Base-by-base conservation (phyloP, 23 tunicate genomes). In the Ciona savignyi region DNA sequence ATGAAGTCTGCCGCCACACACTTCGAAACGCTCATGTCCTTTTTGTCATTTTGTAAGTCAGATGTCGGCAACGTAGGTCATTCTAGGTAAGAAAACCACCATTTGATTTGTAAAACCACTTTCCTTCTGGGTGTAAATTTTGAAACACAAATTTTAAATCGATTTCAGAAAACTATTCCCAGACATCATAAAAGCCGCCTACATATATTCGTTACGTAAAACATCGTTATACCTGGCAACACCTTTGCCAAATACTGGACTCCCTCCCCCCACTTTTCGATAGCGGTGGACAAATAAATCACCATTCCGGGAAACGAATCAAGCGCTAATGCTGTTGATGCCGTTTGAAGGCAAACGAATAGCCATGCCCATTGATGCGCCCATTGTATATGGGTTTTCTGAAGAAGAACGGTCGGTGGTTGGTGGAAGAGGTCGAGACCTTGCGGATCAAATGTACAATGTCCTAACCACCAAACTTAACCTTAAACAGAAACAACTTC, bases 281-380 rank as follows among this genome's bases (percentile, higher is more conserved):
- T 61, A 27, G 65, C 65, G 65, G 65, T 61, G 24, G 65, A 3
- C 65, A 61, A 61, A 61, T 61, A 27, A 61, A 61, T n/a, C 65
- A 28, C 65, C 65, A 3, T 28, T 23, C 25, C 65, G 65, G 2
- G 65, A 61, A 27, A 61, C 65, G 27, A 61, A 61, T 28, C 65
- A 61, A 28, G 65, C 65, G 2, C 24, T 61, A 27, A 61, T 61
- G 65, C 24, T 61, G 25, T 2, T 61, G 27, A 23, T 61, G 27
- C 65, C 65, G 65, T 61, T 61, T 61, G 27, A 23, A 23, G 65
- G 65, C 24, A 61, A 28, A 2, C 2, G 65, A 61, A 28, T 61
- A 23, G 24, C 65, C 24, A 61, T 61, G 65, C 65, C 65, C 3
- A 28, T 61, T 27, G 65, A 61, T 61, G 65, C 65, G 24, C 65